These are phyloP conservation scores for Cyaniris semiargus DNA, from an alignment of 2,888 invertebrate genomes.

Conservation along the genomic window DNA sequence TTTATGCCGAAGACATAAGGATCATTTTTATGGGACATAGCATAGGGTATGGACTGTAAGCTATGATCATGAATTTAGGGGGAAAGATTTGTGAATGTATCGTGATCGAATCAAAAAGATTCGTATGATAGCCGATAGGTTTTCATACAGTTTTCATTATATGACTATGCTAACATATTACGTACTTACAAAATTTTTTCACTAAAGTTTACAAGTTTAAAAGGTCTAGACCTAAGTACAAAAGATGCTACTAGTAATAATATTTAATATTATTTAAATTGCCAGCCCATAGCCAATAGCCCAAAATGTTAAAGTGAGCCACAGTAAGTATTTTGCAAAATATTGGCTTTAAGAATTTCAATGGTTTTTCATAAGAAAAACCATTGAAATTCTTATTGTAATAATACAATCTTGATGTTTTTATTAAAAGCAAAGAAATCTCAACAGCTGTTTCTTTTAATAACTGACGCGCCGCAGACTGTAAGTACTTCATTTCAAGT, in stretches of 20 bases:
- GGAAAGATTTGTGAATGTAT: not conserved
- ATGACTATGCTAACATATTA: no score
- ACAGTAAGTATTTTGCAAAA: not conserved
- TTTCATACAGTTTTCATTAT: no score
- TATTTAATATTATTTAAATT: no score
- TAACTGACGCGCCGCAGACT: not conserved
- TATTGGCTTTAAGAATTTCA: not conserved
- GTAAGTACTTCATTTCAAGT: not conserved
- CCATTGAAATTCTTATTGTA: no score
- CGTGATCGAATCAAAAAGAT: not conserved
- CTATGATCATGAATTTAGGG: not conserved
- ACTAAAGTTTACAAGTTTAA: no score
- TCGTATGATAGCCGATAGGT: not conserved
- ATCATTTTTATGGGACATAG: not conserved
- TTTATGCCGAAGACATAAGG: not conserved
- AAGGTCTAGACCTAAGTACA: no score
- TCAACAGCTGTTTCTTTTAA: constrained; percentile 5
- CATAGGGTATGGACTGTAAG: not conserved
- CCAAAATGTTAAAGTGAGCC: not conserved
- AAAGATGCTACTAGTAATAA: no score
- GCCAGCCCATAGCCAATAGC: no score
- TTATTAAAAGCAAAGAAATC: not conserved
- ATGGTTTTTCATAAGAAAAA: no score
- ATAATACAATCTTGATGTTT: not conserved
- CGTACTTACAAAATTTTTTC: no score